A percentile compares a stretch with the other conserved stretches of the same genome.
Evolutionary conservation across 2,888 invertebrate genomes (phyloP).

Genomic region (Drosophila ezoana): DNA sequence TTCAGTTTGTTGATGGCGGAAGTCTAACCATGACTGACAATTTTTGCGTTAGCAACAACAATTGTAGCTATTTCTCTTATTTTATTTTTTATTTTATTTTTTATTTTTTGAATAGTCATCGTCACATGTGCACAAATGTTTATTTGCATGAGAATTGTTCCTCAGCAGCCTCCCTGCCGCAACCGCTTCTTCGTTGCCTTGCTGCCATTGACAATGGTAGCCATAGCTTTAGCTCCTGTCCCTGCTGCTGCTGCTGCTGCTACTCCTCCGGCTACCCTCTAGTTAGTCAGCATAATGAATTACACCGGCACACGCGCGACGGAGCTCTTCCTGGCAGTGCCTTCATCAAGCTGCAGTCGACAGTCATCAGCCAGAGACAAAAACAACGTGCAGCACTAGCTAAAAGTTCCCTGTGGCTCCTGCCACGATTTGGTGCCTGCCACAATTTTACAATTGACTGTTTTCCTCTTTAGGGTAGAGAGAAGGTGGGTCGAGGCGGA

Average conservation of each 20-base stretch:
- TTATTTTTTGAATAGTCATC: constrained; percentile 27
- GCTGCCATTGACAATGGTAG: constrained; percentile 34
- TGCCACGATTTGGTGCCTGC: constrained; percentile 60
- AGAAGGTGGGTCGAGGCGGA: neutral
- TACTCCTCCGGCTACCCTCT: constrained; percentile 1
- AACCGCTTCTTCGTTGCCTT: neutral
- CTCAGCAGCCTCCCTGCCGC: constrained; percentile 18
- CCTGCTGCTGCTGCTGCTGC: neutral
- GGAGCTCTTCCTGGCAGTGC: constrained; percentile 50
- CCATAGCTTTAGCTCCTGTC: constrained; percentile 15
- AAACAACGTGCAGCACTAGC: constrained; percentile 19
- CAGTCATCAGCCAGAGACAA: constrained; percentile 41
- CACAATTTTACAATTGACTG: constrained; percentile 78
- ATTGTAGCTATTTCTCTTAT: constrained; percentile 21
- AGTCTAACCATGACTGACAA: constrained; percentile 77
- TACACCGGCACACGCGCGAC: constrained; percentile 49
- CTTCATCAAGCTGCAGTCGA: constrained; percentile 61
- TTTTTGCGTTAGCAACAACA: constrained; percentile 69
- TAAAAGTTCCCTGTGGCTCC: constrained; percentile 11
- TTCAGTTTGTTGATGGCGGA: constrained; percentile 59
- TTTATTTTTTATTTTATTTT: constrained; percentile 19
- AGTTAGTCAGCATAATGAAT: constrained; percentile 67
- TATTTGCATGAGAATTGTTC: constrained; percentile 26
- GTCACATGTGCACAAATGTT: constrained; percentile 63
- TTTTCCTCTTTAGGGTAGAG: constrained; percentile 28